Conservation (phyloP, 2,797 vertebrate genomes). For the Morelia viridis region DNA sequence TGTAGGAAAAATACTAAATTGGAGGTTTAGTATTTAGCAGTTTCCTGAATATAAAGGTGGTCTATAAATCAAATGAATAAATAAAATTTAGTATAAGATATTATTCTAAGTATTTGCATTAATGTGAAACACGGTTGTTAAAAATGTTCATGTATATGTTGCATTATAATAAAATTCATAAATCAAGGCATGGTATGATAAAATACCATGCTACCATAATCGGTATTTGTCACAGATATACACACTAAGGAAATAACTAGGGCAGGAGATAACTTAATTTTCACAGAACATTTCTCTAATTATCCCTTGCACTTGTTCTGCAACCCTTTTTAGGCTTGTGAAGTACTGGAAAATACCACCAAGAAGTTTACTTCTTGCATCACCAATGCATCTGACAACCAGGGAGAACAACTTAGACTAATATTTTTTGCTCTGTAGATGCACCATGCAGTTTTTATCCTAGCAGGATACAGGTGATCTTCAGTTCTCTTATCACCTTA, state of each 20-base stretch:
- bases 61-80: conserved; percentile 1
- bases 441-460: background rate
- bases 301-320: background rate
- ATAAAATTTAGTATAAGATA: conserved; percentile 46
- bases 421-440: background rate
- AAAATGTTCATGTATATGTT: conserved; percentile 13
- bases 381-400: background rate
- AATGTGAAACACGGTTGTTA: conserved; percentile 12
- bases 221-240: background rate
- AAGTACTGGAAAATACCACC: background rate
- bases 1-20: conserved; percentile 61
- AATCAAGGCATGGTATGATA: fast-evolving
- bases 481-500: background rate
- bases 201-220: background rate
- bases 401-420: background rate
- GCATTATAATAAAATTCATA: conserved; percentile 4
- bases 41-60: conserved; percentile 30
- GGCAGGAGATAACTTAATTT: background rate
- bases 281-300: background rate
- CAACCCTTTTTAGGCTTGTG: background rate
- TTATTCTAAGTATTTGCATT: conserved; percentile 9
- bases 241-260: background rate
- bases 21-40: conserved; percentile 65
- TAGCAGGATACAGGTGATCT: background rate
- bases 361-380: background rate